A percentile compares a stretch with the other conserved stretches of the same genome.
Evolutionary conservation across 2,888 invertebrate genomes (phyloP).

Genomic region (Coenonympha arcania): DNA sequence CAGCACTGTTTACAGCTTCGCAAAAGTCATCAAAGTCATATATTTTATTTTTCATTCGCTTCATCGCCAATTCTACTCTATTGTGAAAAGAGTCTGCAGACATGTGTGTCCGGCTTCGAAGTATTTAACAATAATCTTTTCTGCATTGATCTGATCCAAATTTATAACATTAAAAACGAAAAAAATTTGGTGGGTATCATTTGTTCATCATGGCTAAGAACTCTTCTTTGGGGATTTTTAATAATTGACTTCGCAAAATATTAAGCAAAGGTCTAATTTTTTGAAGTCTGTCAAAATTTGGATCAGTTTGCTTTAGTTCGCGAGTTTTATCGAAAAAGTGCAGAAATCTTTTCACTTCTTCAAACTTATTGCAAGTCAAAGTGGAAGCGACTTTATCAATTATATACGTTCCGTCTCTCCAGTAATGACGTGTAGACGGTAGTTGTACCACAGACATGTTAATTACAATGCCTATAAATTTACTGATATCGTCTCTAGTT

Average conservation of each 20-base stretch:
- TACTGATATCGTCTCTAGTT: conserved; percentile 19
- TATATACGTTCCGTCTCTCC: conserved; percentile 26
- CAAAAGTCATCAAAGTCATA: no score
- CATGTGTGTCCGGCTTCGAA: no score
- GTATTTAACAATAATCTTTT: no score
- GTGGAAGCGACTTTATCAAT: conserved; percentile 23
- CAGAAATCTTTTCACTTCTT: conserved; percentile 27
- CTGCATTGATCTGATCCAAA: no score
- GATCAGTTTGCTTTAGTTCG: not conserved
- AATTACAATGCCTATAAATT: conserved; percentile 28
- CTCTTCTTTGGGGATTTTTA: conserved; percentile 24
- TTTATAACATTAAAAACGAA: no score
- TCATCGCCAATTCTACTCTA: no score
- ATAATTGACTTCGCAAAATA: conserved; percentile 14
- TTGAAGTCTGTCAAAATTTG: conserved; percentile 16
- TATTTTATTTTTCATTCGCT: no score
- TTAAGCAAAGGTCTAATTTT: conserved; percentile 21
- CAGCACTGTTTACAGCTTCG: no score
- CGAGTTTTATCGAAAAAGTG: conserved; percentile 11
- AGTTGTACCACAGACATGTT: conserved; percentile 30
- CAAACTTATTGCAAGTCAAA: conserved; percentile 28
- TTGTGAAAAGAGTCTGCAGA: no score
- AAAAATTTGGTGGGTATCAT: no score
- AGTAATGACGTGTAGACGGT: conserved; percentile 29
- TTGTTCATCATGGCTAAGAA: conserved; percentile 28